Percentiles rank a stretch among this genome's conserved stretches.
phyloP scores from a whole-genome alignment of 2,113 vertebrate genomes.

The Acinonyx jubatus region DNA sequence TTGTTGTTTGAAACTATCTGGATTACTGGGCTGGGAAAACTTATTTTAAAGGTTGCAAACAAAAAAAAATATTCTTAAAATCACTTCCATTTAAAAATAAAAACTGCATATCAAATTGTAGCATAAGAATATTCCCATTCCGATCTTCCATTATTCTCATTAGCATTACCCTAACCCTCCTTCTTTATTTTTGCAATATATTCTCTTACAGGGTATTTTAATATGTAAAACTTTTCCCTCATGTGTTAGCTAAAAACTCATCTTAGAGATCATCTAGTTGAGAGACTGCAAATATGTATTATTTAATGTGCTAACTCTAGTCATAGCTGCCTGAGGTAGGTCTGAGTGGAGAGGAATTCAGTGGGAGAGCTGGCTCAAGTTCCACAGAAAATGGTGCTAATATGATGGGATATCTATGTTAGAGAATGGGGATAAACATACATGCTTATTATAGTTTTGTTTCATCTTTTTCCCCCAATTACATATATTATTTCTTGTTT shows the following conservation, averaged over 20 bases:
- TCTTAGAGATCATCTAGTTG: background rate
- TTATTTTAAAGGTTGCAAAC: background rate
- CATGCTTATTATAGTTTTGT: background rate
- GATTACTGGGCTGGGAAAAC: background rate
- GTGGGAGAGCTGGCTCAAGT: background rate
- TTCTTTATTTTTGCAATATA: background rate
- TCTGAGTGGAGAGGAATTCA: background rate
- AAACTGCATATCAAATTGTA: background rate
- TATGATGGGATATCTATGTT: background rate
- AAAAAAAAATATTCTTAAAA: background rate
- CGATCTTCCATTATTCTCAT: background rate
- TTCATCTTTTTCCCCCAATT: background rate
- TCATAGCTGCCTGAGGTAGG: background rate
- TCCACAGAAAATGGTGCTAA: background rate
- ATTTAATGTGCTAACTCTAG: background rate
- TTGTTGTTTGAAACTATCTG: background rate
- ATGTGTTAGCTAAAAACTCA: background rate
- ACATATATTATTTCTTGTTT: background rate
- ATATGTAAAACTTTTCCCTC: background rate
- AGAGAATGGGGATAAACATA: background rate
- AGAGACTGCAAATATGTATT: background rate
- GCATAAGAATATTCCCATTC: background rate
- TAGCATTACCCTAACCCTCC: background rate
- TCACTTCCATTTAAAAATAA: background rate
- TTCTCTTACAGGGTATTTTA: background rate